Base-by-base conservation (phyloP, 2,888 invertebrate species). In the Octodonta nipae region DNA sequence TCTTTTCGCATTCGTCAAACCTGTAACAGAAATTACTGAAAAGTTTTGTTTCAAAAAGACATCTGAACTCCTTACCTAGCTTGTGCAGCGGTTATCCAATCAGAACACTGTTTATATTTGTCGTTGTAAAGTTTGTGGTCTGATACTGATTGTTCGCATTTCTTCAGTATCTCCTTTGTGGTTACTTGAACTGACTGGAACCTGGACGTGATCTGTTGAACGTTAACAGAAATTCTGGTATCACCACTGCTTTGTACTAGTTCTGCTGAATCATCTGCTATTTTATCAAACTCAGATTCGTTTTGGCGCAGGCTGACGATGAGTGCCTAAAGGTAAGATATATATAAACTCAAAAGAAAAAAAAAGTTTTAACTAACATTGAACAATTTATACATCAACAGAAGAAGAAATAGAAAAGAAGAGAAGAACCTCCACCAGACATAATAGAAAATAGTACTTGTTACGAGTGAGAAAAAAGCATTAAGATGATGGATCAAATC, bases 111-210 rank as follows among this genome's bases (percentile, higher is more conserved):
- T 34, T 80, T 78, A 52, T 87, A 86, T 47, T 86, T 87, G 1
- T 83, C 82, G 49, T 78, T 73, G 52, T 81, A 89, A 1, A 71
- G 66, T 38, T 74, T 73, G 46, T 91, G 88, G 52, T 88, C 87
- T 32, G 71, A 68, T 0, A 85, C 78, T 4, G 87, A 80, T 64
- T 88, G 85, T 50, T 89, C 88, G 51, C 88, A 89, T 63, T 89
- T 91, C 58, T 88, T 88, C 1, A 88, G 74, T 15, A 91, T 75
- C 61, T 91, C 89, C 63, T 83, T 86, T 2, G 86, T 79, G 0
- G 89, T 88, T 0, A 79, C 75, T 58, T 88, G 86, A 28, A 89
- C 78, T 0, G 88, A 82, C 57, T 89, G 87, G 65, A 88, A 89
- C 35, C 89, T 69, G 4, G 88, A 87, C 1, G 84, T 81, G 38